Base-by-base conservation (phyloP, 2,888 invertebrate genomes). In the Tryphoninae sp. region DNA sequence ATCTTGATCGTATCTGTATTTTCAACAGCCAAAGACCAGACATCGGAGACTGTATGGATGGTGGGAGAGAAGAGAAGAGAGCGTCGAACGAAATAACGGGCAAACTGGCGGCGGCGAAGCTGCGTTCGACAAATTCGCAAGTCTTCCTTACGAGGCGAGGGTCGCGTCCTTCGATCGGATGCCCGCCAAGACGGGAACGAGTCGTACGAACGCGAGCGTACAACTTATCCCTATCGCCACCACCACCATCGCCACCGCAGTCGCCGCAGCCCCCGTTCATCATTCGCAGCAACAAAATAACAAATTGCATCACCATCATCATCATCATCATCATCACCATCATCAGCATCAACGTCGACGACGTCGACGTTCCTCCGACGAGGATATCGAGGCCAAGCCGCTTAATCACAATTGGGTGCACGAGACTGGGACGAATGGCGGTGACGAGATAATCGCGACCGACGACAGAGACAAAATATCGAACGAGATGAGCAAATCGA, bases 21-120 rank as follows among this genome's bases (percentile, higher is more conserved):
- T 85, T 72, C 93, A 93, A 83, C 92, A 96, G 96, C 96, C 96
- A 45, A 96, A 96, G 93, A 96, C 96, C 53, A 94, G 95, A 86
- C 96, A 96, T 88, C 95, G 95, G 90, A 93, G 96, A 85, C 96
- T 96, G 6, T 96, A 94, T 88, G 96, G 96, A 33, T 96, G 96
- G 96, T 83, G 84, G 83, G 84, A 84, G 64, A 74, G 76, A 51
- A 76, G 59, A 78, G 80, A 78, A 58, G 81, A 83, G 45, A 83
- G 80, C 81, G 59, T 68, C 55, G 73, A 84, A 72, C 72, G 81
- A 64, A 53, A 69, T 80, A 26, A 90, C 94, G 13, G 78, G 78
- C 82, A 61, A 83, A 78, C 67, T 80, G 81, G 65, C 65, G 73
- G 73, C 65, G 73, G 73, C 65, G 73, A 69, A 82, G 77, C 94